Evolutionary conservation across 2,888 invertebrate genomes (phyloP), one percentile per base, ranked within the genome.

Genomic region (Luperina testacea): DNA sequence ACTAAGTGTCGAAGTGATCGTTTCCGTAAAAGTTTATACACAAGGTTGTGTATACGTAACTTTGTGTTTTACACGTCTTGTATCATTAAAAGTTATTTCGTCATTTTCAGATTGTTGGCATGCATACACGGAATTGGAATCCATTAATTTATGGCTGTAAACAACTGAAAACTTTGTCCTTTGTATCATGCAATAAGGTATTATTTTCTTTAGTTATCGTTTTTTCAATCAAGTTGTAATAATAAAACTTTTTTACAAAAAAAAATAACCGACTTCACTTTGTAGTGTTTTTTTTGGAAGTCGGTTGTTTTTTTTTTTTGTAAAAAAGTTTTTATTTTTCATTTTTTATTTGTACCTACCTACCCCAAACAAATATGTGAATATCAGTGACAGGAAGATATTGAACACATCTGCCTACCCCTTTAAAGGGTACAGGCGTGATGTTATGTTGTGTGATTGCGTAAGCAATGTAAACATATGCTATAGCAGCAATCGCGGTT

Each of bases 91-190:
- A 69, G 24, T 53, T 38, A 45, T 65, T 27, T 64, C 1, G 0
- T 48, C 20, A 20, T 72, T 94, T 95, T 63, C 92, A 97, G 96
- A 93, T 97, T 70, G 93, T 94, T 42, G 95, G 95, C 38, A 95
- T 97, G 92, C 93, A 95, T 79, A 95, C 97, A 1, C 96, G 97
- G 80, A 96, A 97, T 85, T 97, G 97, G 94, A 97, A 97, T 86
- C 96, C 97, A 7, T 89, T 97, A 27, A 92, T 96, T 48, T 95
- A 95, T 77, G 97, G 97, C 78, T 97, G 97, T 90, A 95, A 95
- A 77, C 92, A 96, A 74, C 92, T 97, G 42, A 96, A 93, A 87
- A 94, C 88, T 59, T 92, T 97, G 5, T 94, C 94, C 42, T 95
- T 97, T 87, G 93, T 97, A 42, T 94, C 95, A 0, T 97, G 97